phyloP scores from a whole-genome alignment of 2,888 invertebrate genomes.

The Cataglyphis rosenhaueri region DNA sequence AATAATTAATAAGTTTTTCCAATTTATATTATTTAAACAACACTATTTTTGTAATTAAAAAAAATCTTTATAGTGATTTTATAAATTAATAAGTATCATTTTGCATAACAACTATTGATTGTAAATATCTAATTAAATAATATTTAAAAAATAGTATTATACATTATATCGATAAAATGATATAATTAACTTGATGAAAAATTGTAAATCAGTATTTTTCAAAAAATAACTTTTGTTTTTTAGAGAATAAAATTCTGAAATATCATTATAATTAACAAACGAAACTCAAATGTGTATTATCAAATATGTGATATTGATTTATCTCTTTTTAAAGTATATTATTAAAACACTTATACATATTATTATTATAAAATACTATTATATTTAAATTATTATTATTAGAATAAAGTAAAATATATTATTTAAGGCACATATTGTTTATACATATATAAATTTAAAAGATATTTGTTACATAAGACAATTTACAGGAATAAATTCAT shows the following conservation, averaged over 20 bases:
- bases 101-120: not conserved
- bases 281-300: no score
- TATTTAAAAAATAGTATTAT: not conserved
- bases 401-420: no score
- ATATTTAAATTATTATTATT: no score
- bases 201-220: not conserved
- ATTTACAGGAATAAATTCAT: not conserved
- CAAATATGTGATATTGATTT: no score
- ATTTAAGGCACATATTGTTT: no score
- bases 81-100: not conserved
- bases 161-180: not conserved
- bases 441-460: not conserved
- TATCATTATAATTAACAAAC: not conserved
- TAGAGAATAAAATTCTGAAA: not conserved
- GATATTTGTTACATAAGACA: not conserved
- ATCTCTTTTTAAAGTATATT: no score
- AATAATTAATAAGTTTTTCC: no score
- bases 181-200: not conserved
- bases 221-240: not conserved
- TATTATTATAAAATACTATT: no score
- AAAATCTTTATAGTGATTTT: no score
- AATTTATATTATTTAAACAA: no score
- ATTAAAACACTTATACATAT: no score
- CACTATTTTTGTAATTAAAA: no score
- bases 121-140: not conserved